phyloP scores from a whole-genome alignment of 2,888 invertebrate species.

The Cremastobaeus sp. region DNA sequence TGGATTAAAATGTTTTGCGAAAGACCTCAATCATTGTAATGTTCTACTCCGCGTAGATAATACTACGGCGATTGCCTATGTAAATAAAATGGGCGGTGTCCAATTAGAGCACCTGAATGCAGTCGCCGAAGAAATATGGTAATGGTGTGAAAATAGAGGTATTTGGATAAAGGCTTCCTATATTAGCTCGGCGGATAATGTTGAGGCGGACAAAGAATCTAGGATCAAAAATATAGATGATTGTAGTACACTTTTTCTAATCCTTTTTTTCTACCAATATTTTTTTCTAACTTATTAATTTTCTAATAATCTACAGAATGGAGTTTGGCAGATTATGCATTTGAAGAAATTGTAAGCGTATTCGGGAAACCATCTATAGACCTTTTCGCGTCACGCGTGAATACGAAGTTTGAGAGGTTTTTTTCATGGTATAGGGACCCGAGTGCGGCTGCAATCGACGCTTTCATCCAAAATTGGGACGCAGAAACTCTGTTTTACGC shows the following conservation, averaged over 20 bases:
- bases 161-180: slow-evolving; percentile 7
- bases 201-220: slow-evolving; percentile 10
- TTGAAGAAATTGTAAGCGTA: not conserved
- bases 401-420: slow-evolving; percentile 64
- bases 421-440: slow-evolving; percentile 66
- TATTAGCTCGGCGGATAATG: not conserved
- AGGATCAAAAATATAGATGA: not conserved
- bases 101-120: not conserved
- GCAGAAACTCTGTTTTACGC: slow-evolving; percentile 62
- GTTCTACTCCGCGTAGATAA: slow-evolving; percentile 5
- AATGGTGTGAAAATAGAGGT: not conserved
- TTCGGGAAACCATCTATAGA: not conserved
- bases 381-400: slow-evolving; percentile 38
- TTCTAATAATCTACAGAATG: no score
- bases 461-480: slow-evolving; percentile 56
- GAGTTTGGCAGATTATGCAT: not conserved
- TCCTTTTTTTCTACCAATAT: no score
- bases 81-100: slow-evolving; percentile 6
- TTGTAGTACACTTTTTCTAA: no score
- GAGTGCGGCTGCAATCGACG: slow-evolving; percentile 61
- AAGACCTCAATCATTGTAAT: not conserved
- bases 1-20: not conserved
- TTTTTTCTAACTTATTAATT: no score
- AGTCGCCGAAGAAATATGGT: slow-evolving; percentile 1
- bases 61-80: slow-evolving; percentile 2